Conservation (phyloP, 2,113 vertebrate species). For the Tragelaphus strepsiceros region DNA sequence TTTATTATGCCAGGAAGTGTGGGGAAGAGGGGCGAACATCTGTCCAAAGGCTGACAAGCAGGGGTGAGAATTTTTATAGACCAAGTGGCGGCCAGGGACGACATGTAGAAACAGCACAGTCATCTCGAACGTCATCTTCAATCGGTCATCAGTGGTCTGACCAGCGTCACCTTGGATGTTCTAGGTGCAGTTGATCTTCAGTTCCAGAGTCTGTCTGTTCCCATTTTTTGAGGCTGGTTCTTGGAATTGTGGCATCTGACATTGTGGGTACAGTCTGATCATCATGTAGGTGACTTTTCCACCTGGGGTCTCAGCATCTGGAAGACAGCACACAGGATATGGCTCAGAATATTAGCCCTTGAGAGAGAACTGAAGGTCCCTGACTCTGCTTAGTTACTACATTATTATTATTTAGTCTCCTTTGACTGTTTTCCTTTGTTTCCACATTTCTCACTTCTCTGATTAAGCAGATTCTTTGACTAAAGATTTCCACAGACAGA, state of each 20-base stretch:
- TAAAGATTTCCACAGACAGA: background rate
- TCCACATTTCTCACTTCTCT: background rate
- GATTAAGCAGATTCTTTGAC: background rate
- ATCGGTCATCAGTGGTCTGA: background rate
- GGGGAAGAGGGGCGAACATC: background rate
- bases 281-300: background rate
- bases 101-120: background rate
- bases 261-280: background rate
- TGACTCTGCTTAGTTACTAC: background rate
- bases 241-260: background rate
- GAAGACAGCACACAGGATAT: background rate
- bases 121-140: background rate
- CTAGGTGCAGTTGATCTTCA: background rate
- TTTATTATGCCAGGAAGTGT: background rate
- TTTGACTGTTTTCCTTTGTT: background rate
- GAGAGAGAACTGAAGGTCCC: background rate
- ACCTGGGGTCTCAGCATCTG: rapidly evolving
- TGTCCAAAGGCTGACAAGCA: background rate
- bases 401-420: background rate
- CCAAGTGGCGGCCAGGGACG: background rate
- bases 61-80: background rate
- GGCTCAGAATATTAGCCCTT: background rate
- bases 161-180: background rate
- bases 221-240: background rate
- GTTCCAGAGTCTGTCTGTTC: background rate